Evolutionary conservation across 2,797 vertebrate species (phyloP).

Genomic region (Salmo trutta): DNA sequence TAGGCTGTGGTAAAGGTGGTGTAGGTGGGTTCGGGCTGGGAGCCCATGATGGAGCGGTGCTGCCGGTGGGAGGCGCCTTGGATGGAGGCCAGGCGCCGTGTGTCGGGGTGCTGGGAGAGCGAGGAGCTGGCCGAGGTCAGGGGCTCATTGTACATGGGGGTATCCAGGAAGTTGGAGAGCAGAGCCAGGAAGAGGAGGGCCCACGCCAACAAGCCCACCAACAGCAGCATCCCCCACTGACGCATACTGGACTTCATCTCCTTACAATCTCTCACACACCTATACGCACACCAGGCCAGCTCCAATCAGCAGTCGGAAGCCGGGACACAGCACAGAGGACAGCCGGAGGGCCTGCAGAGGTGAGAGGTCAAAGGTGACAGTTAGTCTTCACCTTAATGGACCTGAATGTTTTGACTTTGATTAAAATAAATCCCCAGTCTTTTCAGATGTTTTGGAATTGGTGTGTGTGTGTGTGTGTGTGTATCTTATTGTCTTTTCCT

Average conservation of each 20-base stretch:
- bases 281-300: constrained; percentile 32
- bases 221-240: constrained; percentile 89
- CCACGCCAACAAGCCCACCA: constrained; percentile 92
- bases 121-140: constrained; percentile 81
- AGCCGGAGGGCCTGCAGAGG: constrained; percentile 59
- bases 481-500: not conserved
- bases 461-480: not conserved
- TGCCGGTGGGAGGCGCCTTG: constrained; percentile 78
- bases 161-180: constrained; percentile 94
- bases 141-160: constrained; percentile 78
- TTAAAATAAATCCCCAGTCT: not conserved
- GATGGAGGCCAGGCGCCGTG: constrained; percentile 83
- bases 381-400: not conserved
- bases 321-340: constrained; percentile 45
- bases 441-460: no score
- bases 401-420: not conserved
- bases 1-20: constrained; percentile 55
- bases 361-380: constrained; percentile 16
- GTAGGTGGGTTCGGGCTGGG: constrained; percentile 67
- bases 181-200: constrained; percentile 89
- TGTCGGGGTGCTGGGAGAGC: constrained; percentile 82
- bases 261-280: constrained; percentile 40
- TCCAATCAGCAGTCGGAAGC: constrained; percentile 35
- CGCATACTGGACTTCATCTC: constrained; percentile 80
- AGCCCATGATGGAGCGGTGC: constrained; percentile 78